Evolutionary conservation across 2,113 vertebrate genomes (phyloP), one percentile per base, ranked within the genome.

Genomic region (Willisornis vidua): DNA sequence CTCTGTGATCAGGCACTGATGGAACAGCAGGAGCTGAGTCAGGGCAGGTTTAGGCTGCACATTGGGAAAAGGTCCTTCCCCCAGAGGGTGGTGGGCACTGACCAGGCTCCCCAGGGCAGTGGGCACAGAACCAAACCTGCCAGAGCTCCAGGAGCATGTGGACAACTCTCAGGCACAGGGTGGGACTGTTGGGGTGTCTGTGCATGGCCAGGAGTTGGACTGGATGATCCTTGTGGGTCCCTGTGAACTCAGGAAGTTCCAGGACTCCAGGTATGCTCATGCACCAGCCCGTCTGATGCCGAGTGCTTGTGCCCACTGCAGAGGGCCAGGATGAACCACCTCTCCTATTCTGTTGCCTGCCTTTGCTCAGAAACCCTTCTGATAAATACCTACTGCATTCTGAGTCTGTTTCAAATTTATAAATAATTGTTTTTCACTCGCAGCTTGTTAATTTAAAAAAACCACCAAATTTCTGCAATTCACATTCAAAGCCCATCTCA

Each of bases 161-260:
- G 20, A 37, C 33, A 59, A 0, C 37, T 45, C 1, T 1, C 52
- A 45, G 39, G 37, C 37, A 0, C 45, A 46, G 39, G 33, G 16
- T 28, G 45, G 70, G 23, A 12, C 5, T 37, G 33, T 0, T 46
- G 87, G 52, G 68, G 45, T 19, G 37, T 52, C 24, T 59, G 23
- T n/a, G 46, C 28, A 61, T 54, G 57, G 49, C 4, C 49, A 41
- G 57, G 61, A 1, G 2, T 0, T 74, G 77, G 28, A 59, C 4
- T 24, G 5, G 0, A 4, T 28, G 20, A 17, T n/a, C 52, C 22
- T 3, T 24, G 61, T 12, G 77, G 15, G 26, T 59, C 45, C 23
- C 15, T 46, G 37, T 33, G 24, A 46, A 39, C n/a, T 75, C 54
- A 59, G 70, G n/a, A n/a, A 20, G 24, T 39, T 52, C 24, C 11